Conservation (phyloP, 2,888 invertebrate species). For the Anagyrus pseudococci region DNA sequence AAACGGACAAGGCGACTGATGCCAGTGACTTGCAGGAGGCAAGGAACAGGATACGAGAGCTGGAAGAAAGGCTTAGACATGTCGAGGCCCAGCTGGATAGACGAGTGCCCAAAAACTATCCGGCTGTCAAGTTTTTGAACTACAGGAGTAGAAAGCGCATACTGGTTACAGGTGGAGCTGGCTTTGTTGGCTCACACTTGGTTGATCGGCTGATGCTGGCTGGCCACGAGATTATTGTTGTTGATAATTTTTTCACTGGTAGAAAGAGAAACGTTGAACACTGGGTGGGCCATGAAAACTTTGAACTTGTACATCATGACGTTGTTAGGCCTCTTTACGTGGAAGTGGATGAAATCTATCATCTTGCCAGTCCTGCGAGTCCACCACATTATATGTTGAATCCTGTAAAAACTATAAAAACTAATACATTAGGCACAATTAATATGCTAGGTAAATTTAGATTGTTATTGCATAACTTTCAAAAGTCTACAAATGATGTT, state of each 20-base stretch:
- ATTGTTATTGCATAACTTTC: not conserved
- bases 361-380: conserved; percentile 97
- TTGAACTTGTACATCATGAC: conserved; percentile 98
- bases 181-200: conserved; percentile 98
- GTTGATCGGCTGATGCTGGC: conserved; percentile 94
- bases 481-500: not conserved
- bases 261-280: conserved; percentile 96
- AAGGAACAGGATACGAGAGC: conserved; percentile 68
- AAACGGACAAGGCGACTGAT: conserved; percentile 41
- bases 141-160: conserved; percentile 92
- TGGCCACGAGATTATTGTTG: conserved; percentile 96
- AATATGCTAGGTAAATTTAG: conserved; percentile 80
- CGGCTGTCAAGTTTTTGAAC: conserved; percentile 89
- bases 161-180: conserved; percentile 95
- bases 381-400: conserved; percentile 99
- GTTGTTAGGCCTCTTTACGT: conserved; percentile 97
- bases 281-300: conserved; percentile 99
- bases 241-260: conserved; percentile 98
- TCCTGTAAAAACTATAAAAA: conserved; percentile 99
- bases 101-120: conserved; percentile 78
- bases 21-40: conserved; percentile 69
- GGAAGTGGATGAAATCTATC: conserved; percentile 98
- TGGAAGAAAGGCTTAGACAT: conserved; percentile 76
- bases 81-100: conserved; percentile 72
- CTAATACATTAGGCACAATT: conserved; percentile 95